Conservation (phyloP, 2,113 vertebrate genomes). For the Chloropsis cyanopogon region DNA sequence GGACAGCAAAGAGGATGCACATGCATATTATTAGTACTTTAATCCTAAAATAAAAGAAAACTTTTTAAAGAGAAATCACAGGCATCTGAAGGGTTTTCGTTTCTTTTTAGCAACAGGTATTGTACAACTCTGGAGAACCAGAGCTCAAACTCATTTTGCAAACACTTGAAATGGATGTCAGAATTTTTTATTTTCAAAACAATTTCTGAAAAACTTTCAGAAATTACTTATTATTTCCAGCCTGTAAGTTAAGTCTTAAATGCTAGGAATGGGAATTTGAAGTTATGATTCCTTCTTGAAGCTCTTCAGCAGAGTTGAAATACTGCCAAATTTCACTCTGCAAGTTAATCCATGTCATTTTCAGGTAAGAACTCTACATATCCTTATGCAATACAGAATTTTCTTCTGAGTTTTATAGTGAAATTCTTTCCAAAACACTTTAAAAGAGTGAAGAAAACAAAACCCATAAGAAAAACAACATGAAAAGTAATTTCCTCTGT, state of each 20-base stretch:
- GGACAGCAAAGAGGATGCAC: not conserved
- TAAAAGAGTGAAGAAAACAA: not conserved
- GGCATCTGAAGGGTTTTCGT: not conserved
- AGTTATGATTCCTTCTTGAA: not conserved
- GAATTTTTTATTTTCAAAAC: not conserved
- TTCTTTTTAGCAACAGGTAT: not conserved
- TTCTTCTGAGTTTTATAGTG: not conserved
- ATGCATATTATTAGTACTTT: not conserved
- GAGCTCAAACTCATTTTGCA: not conserved
- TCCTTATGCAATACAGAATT: not conserved
- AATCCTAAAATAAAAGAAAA: not conserved
- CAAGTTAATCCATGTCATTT: not conserved
- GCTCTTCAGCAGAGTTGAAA: not conserved
- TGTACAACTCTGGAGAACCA: not conserved
- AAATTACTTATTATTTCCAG: not conserved
- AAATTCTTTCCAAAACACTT: not conserved
- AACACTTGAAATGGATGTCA: not conserved
- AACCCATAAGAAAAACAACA: rapidly evolving
- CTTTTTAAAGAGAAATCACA: not conserved
- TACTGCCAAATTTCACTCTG: not conserved
- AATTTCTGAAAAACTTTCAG: not conserved
- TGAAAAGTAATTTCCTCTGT: not conserved
- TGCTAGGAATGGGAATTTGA: not conserved
- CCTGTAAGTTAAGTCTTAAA: not conserved
- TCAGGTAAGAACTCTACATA: not conserved